Conservation (phyloP, 2,113 vertebrate genomes). For the Bolborhynchus lineola region DNA sequence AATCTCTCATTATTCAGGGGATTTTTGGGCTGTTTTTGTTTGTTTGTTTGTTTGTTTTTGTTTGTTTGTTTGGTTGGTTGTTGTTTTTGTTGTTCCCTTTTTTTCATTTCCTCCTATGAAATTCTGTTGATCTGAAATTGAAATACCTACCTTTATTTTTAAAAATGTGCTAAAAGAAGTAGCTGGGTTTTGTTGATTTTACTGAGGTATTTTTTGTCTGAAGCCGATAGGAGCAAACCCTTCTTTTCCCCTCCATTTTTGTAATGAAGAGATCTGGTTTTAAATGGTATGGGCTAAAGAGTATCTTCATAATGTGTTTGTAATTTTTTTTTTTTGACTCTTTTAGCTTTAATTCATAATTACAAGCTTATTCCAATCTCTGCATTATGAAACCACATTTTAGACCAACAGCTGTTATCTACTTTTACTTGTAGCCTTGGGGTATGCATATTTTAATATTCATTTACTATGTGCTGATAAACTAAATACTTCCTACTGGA, state of each 20-base stretch:
- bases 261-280: constrained; percentile 51
- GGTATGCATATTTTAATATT: constrained; percentile 82
- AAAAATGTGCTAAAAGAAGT: background rate
- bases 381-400: constrained; percentile 77
- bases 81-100: background rate
- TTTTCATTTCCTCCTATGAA: background rate
- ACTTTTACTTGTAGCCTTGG: constrained; percentile 74
- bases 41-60: too few relatives aligned
- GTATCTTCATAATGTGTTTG: constrained; percentile 42
- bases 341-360: constrained; percentile 80
- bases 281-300: constrained; percentile 52
- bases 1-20: background rate
- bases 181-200: background rate
- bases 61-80: too few relatives aligned
- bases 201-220: background rate
- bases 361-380: constrained; percentile 78
- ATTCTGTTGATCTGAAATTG: background rate
- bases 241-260: background rate
- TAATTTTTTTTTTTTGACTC: constrained; percentile 58
- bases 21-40: too few relatives aligned
- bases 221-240: background rate
- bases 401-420: constrained; percentile 83
- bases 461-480: constrained; percentile 79
- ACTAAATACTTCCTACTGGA: constrained; percentile 81
- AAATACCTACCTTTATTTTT: background rate